Base-by-base conservation (phyloP, 2,113 vertebrate species). In the Leucopsar rothschildi region DNA sequence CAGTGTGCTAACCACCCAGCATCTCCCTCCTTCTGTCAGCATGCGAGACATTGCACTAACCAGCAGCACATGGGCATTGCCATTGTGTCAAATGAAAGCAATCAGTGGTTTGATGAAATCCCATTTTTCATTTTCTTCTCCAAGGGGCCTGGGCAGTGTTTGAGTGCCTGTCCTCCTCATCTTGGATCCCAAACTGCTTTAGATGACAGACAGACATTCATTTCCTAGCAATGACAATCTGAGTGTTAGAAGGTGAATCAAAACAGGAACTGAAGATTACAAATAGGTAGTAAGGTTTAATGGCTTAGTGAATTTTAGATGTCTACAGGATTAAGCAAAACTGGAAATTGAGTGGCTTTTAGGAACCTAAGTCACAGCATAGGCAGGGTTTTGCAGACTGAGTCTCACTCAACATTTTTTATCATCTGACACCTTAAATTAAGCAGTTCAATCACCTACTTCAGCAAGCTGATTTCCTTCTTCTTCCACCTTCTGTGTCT, bases 1-100 rank as follows among this genome's bases (percentile, higher is more conserved):
- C 90, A 92, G 78, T 82, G 70, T 87, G 73, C 53, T 92, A 95
- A 85, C 82, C 52, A 69, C 50, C 63, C 71, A 90, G 42, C n/a
- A 47, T 55, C 33, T 80, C 63, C 68, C 42, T 88, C 64, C 65
- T 87, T 80, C 88, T 86, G 64, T 93, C 92, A 93, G 55, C 56
- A 9, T 37, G 55, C 0, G 7, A 78, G 60, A 75, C 83, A 71
- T 56, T 66, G 40, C 2, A 1, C 42, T 94, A 97, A 93, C 52
- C 59, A 93, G 60, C 63, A 83, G 49, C 82, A 94, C 55, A 88
- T 63, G 80, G 71, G 17, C 63, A 81, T 29, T 76, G 69, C 82
- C 80, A 75, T 66, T 80, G 70, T 86, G 60, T 86, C 82, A 94
- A 90, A 94, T 1, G 7, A 83, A 92, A 90, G 71, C 59, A 88